These are phyloP conservation scores for Pollachius pollachius DNA, from an alignment of 2,113 vertebrate genomes.

Conservation along the genomic window DNA sequence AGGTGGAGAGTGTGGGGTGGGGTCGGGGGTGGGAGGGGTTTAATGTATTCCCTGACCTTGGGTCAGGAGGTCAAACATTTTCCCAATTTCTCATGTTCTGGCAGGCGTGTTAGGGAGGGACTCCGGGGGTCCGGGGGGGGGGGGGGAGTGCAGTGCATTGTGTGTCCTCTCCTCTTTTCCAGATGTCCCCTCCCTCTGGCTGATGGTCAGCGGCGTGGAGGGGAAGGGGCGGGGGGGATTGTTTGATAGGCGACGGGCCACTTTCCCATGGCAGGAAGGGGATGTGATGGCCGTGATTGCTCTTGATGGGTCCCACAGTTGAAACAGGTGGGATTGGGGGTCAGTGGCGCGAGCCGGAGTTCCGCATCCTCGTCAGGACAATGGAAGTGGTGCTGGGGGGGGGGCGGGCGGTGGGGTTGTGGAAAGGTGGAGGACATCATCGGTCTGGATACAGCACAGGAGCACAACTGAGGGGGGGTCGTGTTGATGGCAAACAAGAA, in stretches of 20 bases:
- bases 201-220: slow-evolving; percentile 19
- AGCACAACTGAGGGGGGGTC: background rate
- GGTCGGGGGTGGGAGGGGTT: slow-evolving; percentile 46
- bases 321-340: slow-evolving; percentile 54
- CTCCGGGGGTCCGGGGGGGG: too few species aligned
- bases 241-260: slow-evolving; percentile 26
- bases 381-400: background rate
- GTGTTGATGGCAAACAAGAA: too few species aligned
- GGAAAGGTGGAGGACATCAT: background rate
- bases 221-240: slow-evolving; percentile 12
- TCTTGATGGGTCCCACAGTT: slow-evolving; percentile 63
- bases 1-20: background rate
- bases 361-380: background rate
- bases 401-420: background rate
- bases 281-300: slow-evolving; percentile 55
- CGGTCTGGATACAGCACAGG: background rate
- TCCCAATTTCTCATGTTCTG: slow-evolving; percentile 57
- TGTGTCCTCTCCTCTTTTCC: slow-evolving; percentile 5
- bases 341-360: slow-evolving; percentile 6
- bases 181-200: slow-evolving; percentile 50
- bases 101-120: slow-evolving; percentile 22
- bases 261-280: slow-evolving; percentile 68
- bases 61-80: slow-evolving; percentile 56
- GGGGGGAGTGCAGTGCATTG: slow-evolving; percentile 22
- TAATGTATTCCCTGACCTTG: slow-evolving; percentile 47